Evolutionary conservation across 2,113 vertebrate genomes (phyloP).

Genomic region (Ptilorrhoa leucosticta): DNA sequence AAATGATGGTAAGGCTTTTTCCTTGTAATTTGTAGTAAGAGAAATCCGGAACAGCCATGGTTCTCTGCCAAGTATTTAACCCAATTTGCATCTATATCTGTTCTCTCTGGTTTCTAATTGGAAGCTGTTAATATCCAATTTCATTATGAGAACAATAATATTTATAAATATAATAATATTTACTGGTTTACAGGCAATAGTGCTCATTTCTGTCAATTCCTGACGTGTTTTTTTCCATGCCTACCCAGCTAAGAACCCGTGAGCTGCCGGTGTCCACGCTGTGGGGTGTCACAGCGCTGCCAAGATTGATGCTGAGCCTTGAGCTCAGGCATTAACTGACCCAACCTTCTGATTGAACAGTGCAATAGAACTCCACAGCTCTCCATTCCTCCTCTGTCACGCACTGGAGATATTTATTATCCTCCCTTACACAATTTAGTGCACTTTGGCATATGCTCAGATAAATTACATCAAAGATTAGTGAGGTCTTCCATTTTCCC

Average conservation of each 20-base stretch:
- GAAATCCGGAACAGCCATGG: neutral
- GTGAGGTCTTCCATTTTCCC: slow-evolving; percentile 22
- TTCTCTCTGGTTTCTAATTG: neutral
- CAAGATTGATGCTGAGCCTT: slow-evolving; percentile 15
- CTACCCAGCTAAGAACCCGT: neutral
- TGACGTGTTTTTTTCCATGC: neutral
- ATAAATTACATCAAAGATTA: slow-evolving; percentile 41
- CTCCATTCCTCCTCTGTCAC: slow-evolving; percentile 13
- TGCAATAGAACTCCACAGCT: neutral
- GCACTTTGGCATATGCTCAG: slow-evolving; percentile 31
- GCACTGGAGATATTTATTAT: slow-evolving; percentile 56
- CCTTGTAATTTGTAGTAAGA: neutral
- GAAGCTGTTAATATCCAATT: neutral
- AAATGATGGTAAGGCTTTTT: neutral
- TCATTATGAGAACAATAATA: neutral
- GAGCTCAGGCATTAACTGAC: slow-evolving; percentile 38
- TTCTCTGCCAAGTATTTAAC: neutral
- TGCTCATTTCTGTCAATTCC: neutral
- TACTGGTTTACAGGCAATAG: neutral
- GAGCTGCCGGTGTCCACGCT: neutral
- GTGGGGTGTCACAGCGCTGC: neutral
- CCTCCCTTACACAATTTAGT: slow-evolving; percentile 3
- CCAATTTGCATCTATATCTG: neutral
- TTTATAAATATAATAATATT: neutral
- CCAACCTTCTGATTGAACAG: slow-evolving; percentile 17